Conservation (phyloP, 2,888 invertebrate species). For the Antitype chi region DNA sequence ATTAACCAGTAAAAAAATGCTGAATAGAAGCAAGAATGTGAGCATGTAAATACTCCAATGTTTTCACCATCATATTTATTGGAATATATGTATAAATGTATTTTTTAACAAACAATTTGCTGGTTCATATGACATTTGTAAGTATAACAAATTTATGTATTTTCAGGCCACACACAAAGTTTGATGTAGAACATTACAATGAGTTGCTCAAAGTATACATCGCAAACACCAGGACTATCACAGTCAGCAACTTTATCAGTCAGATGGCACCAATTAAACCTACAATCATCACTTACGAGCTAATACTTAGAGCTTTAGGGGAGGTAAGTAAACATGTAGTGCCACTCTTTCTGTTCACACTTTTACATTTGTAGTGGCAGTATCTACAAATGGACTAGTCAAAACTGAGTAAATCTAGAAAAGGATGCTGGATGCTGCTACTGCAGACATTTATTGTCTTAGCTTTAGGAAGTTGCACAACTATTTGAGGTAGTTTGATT, state of each 20-base stretch:
- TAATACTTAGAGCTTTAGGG: slow-evolving; percentile 90
- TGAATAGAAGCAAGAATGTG: background rate
- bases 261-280: slow-evolving; percentile 86
- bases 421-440: background rate
- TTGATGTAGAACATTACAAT: slow-evolving; percentile 89
- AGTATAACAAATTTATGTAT: background rate
- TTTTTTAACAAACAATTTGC: background rate
- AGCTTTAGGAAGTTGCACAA: background rate
- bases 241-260: slow-evolving; percentile 84
- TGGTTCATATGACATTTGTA: background rate
- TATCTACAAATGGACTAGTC: background rate
- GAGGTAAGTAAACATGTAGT: slow-evolving; percentile 77
- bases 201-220: slow-evolving; percentile 90
- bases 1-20: background rate
- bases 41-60: background rate
- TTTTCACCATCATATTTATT: background rate
- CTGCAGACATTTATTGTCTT: background rate
- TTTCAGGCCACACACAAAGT: slow-evolving; percentile 80
- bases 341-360: background rate
- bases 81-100: background rate
- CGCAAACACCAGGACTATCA: slow-evolving; percentile 88
- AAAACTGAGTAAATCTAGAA: background rate
- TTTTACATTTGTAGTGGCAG: background rate
- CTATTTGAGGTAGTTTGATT: background rate
- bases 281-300: slow-evolving; percentile 89